Evolutionary conservation across 2,113 vertebrate genomes (phyloP).

Genomic region (Brachypodius melanocephalos): DNA sequence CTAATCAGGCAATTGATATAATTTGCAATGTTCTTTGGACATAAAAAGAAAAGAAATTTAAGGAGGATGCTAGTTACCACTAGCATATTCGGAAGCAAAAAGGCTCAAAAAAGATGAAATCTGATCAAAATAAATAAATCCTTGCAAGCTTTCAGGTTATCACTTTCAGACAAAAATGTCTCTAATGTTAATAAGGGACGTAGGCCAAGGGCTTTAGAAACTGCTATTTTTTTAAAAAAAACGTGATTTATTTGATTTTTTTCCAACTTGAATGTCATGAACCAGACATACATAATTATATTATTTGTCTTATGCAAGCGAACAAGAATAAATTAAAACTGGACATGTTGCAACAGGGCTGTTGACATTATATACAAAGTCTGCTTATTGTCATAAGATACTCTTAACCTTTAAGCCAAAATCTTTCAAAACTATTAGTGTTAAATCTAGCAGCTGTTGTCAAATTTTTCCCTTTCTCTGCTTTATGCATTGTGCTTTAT

Average conservation of each 20-base stretch:
- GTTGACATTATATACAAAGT: constrained; percentile 83
- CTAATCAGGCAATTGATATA: not conserved
- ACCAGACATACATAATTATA: constrained; percentile 79
- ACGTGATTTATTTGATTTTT: constrained; percentile 65
- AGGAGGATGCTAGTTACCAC: not conserved
- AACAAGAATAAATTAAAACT: constrained; percentile 82
- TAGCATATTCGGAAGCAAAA: constrained; percentile 6
- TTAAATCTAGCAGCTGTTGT: constrained; percentile 80
- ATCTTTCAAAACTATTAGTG: constrained; percentile 83
- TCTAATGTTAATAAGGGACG: constrained; percentile 60
- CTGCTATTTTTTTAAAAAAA: constrained; percentile 61
- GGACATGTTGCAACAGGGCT: constrained; percentile 79
- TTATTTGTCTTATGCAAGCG: constrained; percentile 80
- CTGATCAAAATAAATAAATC: constrained; percentile 64
- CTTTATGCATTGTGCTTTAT: constrained; percentile 75
- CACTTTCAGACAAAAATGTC: constrained; percentile 60
- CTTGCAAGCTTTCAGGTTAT: constrained; percentile 62
- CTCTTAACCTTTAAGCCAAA: constrained; percentile 84
- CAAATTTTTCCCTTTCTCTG: constrained; percentile 75
- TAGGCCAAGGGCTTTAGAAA: constrained; percentile 58
- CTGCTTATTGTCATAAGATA: constrained; percentile 85
- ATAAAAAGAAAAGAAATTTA: not conserved
- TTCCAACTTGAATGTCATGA: constrained; percentile 67
- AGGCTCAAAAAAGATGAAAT: constrained; percentile 23
- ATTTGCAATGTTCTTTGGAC: not conserved